Evolutionary conservation across 2,797 vertebrate species (phyloP), one percentile per base, ranked within the genome.

Genomic region (Eupleurogrammus muticus): DNA sequence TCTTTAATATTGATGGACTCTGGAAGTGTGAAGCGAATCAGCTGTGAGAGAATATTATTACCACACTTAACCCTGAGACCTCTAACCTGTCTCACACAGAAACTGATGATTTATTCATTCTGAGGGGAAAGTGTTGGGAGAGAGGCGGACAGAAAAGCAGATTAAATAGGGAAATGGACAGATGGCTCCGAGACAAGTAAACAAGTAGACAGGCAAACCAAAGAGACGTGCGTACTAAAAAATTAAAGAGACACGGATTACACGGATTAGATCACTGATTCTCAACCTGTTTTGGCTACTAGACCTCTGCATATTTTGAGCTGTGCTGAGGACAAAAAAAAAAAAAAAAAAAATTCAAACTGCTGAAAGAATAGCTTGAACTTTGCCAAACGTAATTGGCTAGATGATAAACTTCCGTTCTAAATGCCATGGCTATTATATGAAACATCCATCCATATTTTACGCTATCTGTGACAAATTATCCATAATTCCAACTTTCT

Each of bases 41-140:
- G 50, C 60, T 40, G 14, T 72, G 59, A 81, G 46, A 52, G 80
- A 79, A 84, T 85, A 76, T 76, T 61, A 81, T 79, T 47, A 72
- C 32, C 42, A 55, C 58, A 55, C 63, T 87, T 86, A 75, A 85
- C 64, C 81, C 48, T n/a, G 24, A 48, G 68, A 84, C 77, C 84
- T 80, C 65, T 82, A 53, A 84, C 69, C 75, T 67, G 34, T 51
- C 53, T 75, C 42, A 76, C 60, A 54, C 74, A 46, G 63, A 46
- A 53, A 69, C 19, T 44, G 48, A 83, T 84, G 70, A 82, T 80
- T 86, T 74, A 89, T 89, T 79, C 69, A 88, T 81, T 73, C 7
- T 44, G 20, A 63, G 42, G 44, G 66, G 57, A 49, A 61, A 63
- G 64, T 40, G 66, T 60, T 50, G 28, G 28, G 6, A 55, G 28